A percentile compares a stretch with the other conserved stretches of the same genome.
phyloP scores from a whole-genome alignment of 2,888 invertebrate species.

The Hololepta plana region DNA sequence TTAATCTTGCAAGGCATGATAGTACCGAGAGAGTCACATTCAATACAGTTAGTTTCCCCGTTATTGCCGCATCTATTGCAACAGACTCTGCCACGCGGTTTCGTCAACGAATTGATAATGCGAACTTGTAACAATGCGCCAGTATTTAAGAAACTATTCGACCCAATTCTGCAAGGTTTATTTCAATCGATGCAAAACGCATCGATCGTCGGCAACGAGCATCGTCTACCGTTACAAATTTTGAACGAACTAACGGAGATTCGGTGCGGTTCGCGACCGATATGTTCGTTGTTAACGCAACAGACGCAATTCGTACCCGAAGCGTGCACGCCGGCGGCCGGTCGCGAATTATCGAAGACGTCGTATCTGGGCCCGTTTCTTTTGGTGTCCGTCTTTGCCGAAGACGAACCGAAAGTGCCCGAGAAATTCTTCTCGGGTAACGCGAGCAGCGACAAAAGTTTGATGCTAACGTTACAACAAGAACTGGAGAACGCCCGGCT shows the following conservation, averaged over 20 bases:
- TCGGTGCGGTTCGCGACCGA: conserved; percentile 55
- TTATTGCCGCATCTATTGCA: conserved; percentile 49
- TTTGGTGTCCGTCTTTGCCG: conserved; percentile 79
- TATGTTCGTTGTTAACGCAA: conserved; percentile 46
- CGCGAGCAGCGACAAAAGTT: conserved; percentile 39
- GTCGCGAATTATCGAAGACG: conserved; percentile 70
- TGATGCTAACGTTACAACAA: conserved; percentile 53
- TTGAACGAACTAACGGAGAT: conserved; percentile 57
- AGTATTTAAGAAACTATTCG: conserved; percentile 38
- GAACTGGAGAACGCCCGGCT: conserved; percentile 63
- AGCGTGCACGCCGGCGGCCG: conserved; percentile 54
- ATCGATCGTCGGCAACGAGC: conserved; percentile 49
- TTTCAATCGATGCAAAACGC: conserved; percentile 47
- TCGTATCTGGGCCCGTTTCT: conserved; percentile 87
- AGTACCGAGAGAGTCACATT: no score
- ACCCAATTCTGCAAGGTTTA: conserved; percentile 50
- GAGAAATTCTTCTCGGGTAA: conserved; percentile 46
- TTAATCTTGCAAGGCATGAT: conserved; percentile 34
- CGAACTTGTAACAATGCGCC: conserved; percentile 35
- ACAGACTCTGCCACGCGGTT: conserved; percentile 55
- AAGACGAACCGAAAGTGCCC: conserved; percentile 81
- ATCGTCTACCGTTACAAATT: conserved; percentile 37
- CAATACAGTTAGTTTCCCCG: conserved; percentile 38
- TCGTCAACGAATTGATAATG: conserved; percentile 39
- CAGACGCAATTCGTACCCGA: conserved; percentile 58